Evolutionary conservation across 2,797 vertebrate species (phyloP).

Genomic region (Hydrophis major): DNA sequence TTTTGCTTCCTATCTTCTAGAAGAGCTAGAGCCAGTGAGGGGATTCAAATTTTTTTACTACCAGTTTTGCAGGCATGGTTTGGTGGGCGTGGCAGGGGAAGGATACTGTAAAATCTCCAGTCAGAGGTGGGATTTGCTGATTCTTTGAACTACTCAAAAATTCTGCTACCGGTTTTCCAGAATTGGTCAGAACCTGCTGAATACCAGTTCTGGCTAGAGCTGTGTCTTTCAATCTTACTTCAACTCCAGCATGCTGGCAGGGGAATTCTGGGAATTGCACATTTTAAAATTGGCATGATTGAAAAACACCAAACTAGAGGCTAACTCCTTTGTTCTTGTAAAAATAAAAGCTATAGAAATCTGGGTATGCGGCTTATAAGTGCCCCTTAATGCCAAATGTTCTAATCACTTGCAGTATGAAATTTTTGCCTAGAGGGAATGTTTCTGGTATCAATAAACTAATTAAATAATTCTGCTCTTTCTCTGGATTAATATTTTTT

Average conservation of each 20-base stretch:
- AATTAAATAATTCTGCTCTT: neutral
- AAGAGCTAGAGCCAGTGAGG: neutral
- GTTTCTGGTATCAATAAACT: neutral
- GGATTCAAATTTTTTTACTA: too few species aligned
- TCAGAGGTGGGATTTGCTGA: too few species aligned
- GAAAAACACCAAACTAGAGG: neutral
- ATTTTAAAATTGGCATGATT: neutral
- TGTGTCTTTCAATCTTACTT: neutral
- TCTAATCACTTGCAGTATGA: neutral
- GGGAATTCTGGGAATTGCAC: neutral
- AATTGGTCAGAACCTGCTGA: too few species aligned
- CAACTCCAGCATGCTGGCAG: neutral
- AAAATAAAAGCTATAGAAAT: neutral
- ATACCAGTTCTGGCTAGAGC: neutral
- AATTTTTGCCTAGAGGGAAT: neutral
- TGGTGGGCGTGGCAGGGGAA: too few species aligned
- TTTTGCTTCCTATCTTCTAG: neutral
- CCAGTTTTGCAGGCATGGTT: too few species aligned
- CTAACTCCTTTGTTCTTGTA: neutral
- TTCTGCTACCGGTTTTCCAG: too few species aligned
- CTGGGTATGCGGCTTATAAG: neutral
- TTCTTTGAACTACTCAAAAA: too few species aligned
- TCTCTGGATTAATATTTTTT: neutral
- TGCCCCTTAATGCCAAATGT: fast-evolving
- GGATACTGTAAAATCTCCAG: too few species aligned